phyloP scores from a whole-genome alignment of 2,797 vertebrate genomes.

The Arnoldichthys spilopterus region DNA sequence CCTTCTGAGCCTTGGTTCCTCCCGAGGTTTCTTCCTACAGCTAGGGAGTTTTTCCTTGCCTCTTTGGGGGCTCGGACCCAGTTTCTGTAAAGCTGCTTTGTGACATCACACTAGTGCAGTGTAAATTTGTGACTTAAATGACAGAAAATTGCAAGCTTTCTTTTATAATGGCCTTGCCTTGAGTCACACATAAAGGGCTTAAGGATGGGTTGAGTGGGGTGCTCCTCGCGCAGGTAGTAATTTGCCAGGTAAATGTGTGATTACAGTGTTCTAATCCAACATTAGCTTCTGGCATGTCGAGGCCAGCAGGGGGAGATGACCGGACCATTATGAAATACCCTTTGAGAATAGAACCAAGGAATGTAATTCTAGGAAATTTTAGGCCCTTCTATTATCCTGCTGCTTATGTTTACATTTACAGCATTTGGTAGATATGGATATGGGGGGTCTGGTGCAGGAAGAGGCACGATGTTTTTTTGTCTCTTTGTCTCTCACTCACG shows the following conservation, averaged over 20 bases:
- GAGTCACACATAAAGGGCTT: constrained; percentile 59
- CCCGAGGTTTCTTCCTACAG: no score
- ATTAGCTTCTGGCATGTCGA: constrained; percentile 21
- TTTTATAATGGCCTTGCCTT: constrained; percentile 34
- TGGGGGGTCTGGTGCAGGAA: constrained; percentile 55
- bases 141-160: constrained; percentile 38
- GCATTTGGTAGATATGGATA: constrained; percentile 39
- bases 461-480: constrained; percentile 30
- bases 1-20: no score
- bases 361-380: constrained; percentile 53
- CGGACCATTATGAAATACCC: constrained; percentile 31
- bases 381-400: constrained; percentile 42
- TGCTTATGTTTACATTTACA: no score
- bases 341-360: constrained; percentile 6
- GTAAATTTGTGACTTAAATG: constrained; percentile 35
- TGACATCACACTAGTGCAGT: constrained; percentile 24
- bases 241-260: constrained; percentile 79
- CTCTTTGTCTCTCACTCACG: constrained; percentile 11
- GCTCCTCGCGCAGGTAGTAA: constrained; percentile 72
- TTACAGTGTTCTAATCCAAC: constrained; percentile 68
- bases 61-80: no score
- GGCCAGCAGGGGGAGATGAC: constrained; percentile 48
- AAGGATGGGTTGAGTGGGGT: constrained; percentile 65
- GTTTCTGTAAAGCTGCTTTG: constrained; percentile 2
- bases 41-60: no score